Evolutionary conservation across 2,888 invertebrate genomes (phyloP).

Genomic region (Lasioglossum calceatum): DNA sequence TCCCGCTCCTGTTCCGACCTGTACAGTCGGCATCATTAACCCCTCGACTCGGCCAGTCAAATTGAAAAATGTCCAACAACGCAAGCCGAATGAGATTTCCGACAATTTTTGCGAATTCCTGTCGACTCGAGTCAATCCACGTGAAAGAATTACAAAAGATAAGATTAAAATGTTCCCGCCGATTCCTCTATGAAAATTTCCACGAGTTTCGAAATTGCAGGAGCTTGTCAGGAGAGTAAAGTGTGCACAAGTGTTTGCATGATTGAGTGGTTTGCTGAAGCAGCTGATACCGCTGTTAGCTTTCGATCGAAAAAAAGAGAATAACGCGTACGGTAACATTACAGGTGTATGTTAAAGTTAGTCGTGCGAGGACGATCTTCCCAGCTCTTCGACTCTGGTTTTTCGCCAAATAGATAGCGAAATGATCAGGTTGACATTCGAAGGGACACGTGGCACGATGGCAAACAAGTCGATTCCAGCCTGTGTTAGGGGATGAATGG

Average conservation of each 20-base stretch:
- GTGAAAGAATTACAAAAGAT: no score
- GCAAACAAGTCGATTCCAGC: neutral
- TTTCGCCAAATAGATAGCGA: neutral
- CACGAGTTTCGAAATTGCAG: no score
- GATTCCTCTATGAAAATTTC: no score
- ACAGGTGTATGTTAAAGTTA: neutral
- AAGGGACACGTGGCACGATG: neutral
- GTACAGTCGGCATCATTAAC: constrained; percentile 27
- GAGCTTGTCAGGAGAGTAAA: neutral
- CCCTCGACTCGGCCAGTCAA: neutral
- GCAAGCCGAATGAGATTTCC: no score
- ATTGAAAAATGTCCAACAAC: neutral
- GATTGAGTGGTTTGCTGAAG: neutral
- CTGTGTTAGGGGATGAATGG: neutral
- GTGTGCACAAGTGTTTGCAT: neutral
- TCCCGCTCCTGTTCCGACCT: constrained; percentile 48
- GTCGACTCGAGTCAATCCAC: no score
- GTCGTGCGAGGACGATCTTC: neutral
- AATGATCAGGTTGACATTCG: neutral
- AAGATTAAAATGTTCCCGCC: no score
- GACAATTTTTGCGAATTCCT: no score
- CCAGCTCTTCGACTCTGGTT: neutral
- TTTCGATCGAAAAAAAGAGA: neutral
- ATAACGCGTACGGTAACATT: neutral
- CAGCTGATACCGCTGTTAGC: neutral